These are phyloP conservation scores for Esperia sulphurella DNA, from an alignment of 2,888 invertebrate species.

Conservation along the genomic window DNA sequence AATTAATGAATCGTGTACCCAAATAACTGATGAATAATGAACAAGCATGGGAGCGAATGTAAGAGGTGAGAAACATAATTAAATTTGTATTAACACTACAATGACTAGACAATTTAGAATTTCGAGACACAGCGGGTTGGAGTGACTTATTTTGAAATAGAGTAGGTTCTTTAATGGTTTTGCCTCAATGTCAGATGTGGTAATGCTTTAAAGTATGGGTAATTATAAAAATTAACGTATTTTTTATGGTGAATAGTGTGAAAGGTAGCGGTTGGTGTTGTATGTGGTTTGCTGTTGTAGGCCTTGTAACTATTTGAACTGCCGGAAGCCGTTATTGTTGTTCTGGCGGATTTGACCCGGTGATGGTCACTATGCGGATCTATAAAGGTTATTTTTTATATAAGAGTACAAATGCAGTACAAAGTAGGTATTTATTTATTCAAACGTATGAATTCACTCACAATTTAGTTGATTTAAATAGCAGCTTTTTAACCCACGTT, in stretches of 20 bases:
- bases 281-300: background rate
- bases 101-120: slow-evolving; percentile 20
- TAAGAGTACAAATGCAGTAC: too few relatives aligned
- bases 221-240: slow-evolving; percentile 21
- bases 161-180: slow-evolving; percentile 17
- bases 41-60: slow-evolving; percentile 21
- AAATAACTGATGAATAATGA: slow-evolving; percentile 30
- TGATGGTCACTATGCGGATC: slow-evolving; percentile 1
- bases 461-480: too few relatives aligned
- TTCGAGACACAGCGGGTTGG: slow-evolving; percentile 18
- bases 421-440: background rate
- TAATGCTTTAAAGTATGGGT: slow-evolving; percentile 19
- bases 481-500: too few relatives aligned
- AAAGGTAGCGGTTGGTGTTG: background rate
- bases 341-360: background rate
- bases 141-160: slow-evolving; percentile 28
- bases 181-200: slow-evolving; percentile 27
- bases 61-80: slow-evolving; percentile 27
- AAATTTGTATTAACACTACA: slow-evolving; percentile 24
- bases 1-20: slow-evolving; percentile 30
- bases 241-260: slow-evolving; percentile 7
- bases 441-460: background rate
- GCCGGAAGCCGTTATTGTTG: slow-evolving; percentile 1
- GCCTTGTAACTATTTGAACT: background rate
- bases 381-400: background rate